phyloP scores from a whole-genome alignment of 2,797 vertebrate species.

The Tokudaia tokunoshimensis region DNA sequence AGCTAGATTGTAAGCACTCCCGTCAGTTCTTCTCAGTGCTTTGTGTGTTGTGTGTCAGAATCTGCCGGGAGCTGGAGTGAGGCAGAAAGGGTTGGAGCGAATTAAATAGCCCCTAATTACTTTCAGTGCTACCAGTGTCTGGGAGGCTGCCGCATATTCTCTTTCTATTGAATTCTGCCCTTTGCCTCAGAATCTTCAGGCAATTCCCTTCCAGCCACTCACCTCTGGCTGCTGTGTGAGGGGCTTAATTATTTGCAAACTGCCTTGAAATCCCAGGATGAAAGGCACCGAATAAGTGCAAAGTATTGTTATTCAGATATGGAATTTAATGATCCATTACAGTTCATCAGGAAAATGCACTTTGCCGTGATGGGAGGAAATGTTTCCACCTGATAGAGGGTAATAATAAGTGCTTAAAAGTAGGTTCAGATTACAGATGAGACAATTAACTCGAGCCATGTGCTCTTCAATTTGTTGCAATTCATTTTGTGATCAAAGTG shows the following conservation, averaged over 20 bases:
- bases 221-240: constrained; percentile 77
- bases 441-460: constrained; percentile 84
- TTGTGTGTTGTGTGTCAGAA: constrained; percentile 3
- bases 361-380: constrained; percentile 76
- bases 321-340: constrained; percentile 84
- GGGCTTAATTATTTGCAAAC: constrained; percentile 83
- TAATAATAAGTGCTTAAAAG: constrained; percentile 84
- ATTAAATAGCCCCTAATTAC: not conserved
- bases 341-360: constrained; percentile 83
- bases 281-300: constrained; percentile 78
- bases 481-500: constrained; percentile 86
- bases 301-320: constrained; percentile 83
- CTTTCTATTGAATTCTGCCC: constrained; percentile 68
- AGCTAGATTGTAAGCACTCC: constrained; percentile 6
- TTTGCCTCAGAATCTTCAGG: constrained; percentile 72
- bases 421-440: constrained; percentile 84
- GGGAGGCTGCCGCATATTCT: constrained; percentile 66
- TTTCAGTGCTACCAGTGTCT: constrained; percentile 15
- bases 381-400: constrained; percentile 80
- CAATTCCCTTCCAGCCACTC: constrained; percentile 71
- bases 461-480: constrained; percentile 85
- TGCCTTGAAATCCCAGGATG: constrained; percentile 81
- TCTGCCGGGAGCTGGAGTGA: constrained; percentile 10
- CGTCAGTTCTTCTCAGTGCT: not conserved
- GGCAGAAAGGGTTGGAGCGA: constrained; percentile 13